A percentile compares a stretch with the other conserved stretches of the same genome.
phyloP scores from a whole-genome alignment of 2,888 invertebrate species.

The Acanthococcus lagerstroemiae region DNA sequence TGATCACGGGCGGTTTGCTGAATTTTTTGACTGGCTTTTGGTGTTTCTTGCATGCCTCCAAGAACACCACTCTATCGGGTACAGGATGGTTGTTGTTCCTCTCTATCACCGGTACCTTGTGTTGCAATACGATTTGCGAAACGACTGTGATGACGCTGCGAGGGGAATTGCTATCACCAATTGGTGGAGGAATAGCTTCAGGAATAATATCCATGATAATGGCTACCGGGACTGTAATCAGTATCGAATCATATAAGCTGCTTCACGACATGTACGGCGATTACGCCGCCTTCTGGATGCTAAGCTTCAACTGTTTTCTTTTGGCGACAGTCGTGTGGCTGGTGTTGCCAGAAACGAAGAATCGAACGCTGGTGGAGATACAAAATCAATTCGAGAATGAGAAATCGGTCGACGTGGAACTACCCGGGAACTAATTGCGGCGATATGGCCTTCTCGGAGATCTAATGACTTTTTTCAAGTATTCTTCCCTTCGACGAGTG shows the following conservation, averaged over 20 bases:
- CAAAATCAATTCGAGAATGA: constrained; percentile 11
- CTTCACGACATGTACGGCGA: no score
- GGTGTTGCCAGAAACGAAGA: constrained; percentile 16
- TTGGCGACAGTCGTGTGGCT: background rate
- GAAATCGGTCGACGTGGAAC: no score
- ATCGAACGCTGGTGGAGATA: constrained; percentile 7
- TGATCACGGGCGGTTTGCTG: background rate
- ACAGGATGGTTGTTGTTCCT: constrained; percentile 8
- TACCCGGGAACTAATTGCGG: no score
- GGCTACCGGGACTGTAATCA: constrained; percentile 4
- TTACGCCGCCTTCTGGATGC: constrained; percentile 2
- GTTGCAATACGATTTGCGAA: constrained; percentile 5
- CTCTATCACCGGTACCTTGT: background rate
- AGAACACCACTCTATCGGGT: background rate
- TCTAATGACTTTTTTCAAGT: no score
- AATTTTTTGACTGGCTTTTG: background rate
- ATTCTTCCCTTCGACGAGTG: no score
- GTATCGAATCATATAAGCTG: constrained; percentile 1
- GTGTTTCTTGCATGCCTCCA: background rate
- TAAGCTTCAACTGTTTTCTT: background rate
- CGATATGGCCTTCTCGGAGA: no score
- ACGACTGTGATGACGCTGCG: constrained; percentile 10
- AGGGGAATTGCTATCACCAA: constrained; percentile 8
- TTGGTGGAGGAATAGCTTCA: constrained; percentile 8
- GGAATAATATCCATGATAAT: constrained; percentile 9